Conservation (phyloP, 2,113 vertebrate genomes). For the Toxostoma redivivum region DNA sequence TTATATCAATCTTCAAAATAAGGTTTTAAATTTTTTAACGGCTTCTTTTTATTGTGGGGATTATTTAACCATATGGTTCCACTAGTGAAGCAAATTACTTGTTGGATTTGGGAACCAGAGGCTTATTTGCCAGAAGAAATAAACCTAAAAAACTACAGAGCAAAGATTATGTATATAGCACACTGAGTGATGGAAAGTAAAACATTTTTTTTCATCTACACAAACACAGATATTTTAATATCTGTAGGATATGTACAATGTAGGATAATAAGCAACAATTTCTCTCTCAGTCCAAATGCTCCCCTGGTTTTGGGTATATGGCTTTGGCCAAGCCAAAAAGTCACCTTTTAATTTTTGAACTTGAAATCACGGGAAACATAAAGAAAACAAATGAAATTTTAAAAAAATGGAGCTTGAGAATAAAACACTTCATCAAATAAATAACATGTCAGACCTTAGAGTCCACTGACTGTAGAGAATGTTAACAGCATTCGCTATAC, state of each 20-base stretch:
- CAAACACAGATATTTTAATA: neutral
- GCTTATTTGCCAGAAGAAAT: neutral
- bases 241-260: neutral
- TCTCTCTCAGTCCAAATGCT: neutral
- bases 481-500: constrained; percentile 12
- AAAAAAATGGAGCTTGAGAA: constrained; percentile 24
- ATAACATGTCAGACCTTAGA: constrained; percentile 46
- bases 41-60: neutral
- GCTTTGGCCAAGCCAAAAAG: neutral
- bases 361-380: neutral
- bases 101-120: neutral
- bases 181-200: neutral
- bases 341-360: neutral
- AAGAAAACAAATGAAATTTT: constrained; percentile 9
- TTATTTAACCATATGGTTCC: neutral
- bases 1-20: neutral
- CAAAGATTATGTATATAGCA: neutral
- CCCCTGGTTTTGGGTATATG: neutral
- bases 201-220: neutral
- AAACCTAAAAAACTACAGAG: neutral
- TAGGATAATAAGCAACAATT: neutral
- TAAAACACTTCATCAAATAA: constrained; percentile 67
- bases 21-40: neutral
- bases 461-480: constrained; percentile 29
- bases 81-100: neutral